Conservation (phyloP, 2,888 invertebrate genomes). For the Drosophila cracens region DNA sequence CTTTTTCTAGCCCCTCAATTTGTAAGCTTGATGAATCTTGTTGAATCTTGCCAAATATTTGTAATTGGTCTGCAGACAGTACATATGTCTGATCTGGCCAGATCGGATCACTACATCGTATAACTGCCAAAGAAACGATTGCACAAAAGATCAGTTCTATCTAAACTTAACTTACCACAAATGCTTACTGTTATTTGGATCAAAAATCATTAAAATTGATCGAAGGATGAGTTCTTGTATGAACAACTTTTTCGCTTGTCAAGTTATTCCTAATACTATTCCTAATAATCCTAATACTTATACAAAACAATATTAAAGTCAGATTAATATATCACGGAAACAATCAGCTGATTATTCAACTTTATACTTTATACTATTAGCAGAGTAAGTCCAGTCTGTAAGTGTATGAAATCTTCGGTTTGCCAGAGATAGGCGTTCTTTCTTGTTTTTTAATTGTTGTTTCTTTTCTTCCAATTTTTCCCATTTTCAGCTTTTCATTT, state of each 20-base stretch:
- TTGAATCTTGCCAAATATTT: not conserved
- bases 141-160: not conserved
- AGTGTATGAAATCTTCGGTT: not conserved
- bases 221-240: not conserved
- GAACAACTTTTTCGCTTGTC: not conserved
- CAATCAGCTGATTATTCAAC: not conserved
- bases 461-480: conserved; percentile 34
- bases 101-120: not conserved
- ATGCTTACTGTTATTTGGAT: not conserved
- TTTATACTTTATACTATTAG: not conserved
- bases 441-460: conserved; percentile 2
- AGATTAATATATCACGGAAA: not conserved
- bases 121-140: not conserved
- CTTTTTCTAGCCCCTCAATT: not conserved
- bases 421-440: not conserved
- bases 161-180: not conserved
- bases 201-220: not conserved
- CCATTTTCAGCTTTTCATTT: conserved; percentile 38
- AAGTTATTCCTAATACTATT: not conserved
- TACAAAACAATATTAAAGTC: not conserved
- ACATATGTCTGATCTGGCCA: not conserved
- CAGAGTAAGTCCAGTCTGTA: not conserved
- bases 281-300: not conserved
- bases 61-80: not conserved
- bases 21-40: not conserved